These are phyloP conservation scores for Tribolium castaneum DNA, from an alignment of 1,140 invertebrate genomes.

Conservation along the genomic window DNA sequence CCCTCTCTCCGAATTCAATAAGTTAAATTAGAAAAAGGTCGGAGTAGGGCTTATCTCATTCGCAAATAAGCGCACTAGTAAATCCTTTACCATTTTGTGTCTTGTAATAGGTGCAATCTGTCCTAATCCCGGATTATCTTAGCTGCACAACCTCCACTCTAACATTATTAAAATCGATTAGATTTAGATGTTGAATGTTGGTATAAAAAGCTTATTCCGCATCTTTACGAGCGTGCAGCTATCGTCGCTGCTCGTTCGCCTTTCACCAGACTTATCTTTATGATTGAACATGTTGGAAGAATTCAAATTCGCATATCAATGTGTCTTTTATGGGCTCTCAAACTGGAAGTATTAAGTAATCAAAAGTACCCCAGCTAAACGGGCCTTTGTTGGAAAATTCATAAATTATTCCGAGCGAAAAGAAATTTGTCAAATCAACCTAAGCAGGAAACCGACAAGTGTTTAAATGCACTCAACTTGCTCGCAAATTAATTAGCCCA, in stretches of 20 bases:
- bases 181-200: constrained; percentile 52
- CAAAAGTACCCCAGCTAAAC: not conserved
- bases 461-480: not conserved
- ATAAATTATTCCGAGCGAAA: not conserved
- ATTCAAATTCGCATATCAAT: constrained; percentile 31
- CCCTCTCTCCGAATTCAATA: constrained; percentile 41
- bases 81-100: constrained; percentile 50
- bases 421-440: not conserved
- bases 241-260: constrained; percentile 14
- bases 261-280: constrained; percentile 31
- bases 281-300: constrained; percentile 39
- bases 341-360: constrained; percentile 40
- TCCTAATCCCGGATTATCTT: constrained; percentile 54
- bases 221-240: constrained; percentile 47
- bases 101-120: constrained; percentile 56
- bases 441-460: not conserved
- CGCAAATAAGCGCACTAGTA: constrained; percentile 47
- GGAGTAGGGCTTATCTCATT: constrained; percentile 41
- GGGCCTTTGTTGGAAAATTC: constrained; percentile 18
- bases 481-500: constrained; percentile 7
- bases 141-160: constrained; percentile 53
- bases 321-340: constrained; percentile 33
- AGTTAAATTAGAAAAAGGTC: constrained; percentile 46
- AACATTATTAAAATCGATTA: constrained; percentile 58
- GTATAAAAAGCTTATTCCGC: constrained; percentile 53